Evolutionary conservation across 2,113 vertebrate genomes (phyloP), one percentile per base, ranked within the genome.

Genomic region (Lycaon pictus): DNA sequence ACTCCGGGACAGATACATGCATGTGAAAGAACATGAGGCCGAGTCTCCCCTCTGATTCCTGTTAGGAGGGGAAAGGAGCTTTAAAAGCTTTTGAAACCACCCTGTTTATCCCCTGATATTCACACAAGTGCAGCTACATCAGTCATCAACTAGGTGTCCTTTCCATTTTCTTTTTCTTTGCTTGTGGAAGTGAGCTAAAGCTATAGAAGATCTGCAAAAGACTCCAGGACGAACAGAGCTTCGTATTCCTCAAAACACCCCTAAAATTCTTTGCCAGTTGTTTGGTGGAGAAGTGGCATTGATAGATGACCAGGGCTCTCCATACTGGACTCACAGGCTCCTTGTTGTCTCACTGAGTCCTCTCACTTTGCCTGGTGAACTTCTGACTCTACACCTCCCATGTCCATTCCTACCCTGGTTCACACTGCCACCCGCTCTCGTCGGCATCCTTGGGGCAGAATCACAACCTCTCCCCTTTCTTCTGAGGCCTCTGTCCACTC

Each of bases 1-100:
- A 99, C 98, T 10, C 6, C 0, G 91, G 97, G 98, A 98, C 7
- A 98, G 98, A 99, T 95, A 96, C 96, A 98, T 1, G 82, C 60
- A 85, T 90, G 48, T 11, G 91, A 98, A 92, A 98, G 98, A 87
- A 53, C 74, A 77, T 67, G 95, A 98, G 97, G 96, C 95, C 97
- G 89, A 95, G 97, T 92, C 97, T 96, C 97, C 98, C 74, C 92
- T 97, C 92, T 0, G 93, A 97, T 98, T 65, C 93, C 96, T 87
- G 81, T 96, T 97, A 97, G 95, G 96, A 96, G 97, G 95, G 96
- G 96, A 96, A 88, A 55, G 63, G 96, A 97, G 96, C 37, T 91
- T 3, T 63, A 80, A 90, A 80, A 88, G 20, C 48, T 85, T 80
- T 43, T 25, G 23, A 37, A 93, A 60, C 13, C 35, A 62, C 32